Conservation (phyloP, 2,113 vertebrate genomes). For the Struthidea cinerea region DNA sequence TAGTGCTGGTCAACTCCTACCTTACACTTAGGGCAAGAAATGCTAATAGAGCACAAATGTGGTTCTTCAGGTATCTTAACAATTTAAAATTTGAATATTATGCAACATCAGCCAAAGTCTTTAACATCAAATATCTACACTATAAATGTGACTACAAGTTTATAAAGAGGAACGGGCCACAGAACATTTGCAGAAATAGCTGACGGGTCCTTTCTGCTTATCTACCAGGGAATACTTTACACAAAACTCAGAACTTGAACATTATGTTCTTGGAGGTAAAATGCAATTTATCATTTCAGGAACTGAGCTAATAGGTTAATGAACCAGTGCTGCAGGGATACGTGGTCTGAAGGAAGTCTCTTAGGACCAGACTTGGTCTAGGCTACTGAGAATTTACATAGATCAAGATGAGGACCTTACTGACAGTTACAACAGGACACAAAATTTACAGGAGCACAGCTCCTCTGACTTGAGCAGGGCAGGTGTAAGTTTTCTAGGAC, state of each 20-base stretch:
- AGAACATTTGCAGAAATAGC: background rate
- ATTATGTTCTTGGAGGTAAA: background rate
- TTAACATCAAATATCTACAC: background rate
- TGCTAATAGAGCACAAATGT: background rate
- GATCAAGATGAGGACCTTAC: background rate
- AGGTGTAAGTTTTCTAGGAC: background rate
- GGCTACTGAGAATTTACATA: background rate
- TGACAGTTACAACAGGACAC: background rate
- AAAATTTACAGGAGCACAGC: background rate
- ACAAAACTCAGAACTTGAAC: background rate
- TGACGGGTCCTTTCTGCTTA: background rate
- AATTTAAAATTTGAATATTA: background rate
- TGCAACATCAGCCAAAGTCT: background rate
- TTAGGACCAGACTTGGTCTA: background rate
- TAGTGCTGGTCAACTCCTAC: background rate
- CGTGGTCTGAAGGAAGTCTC: background rate
- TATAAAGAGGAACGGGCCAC: background rate
- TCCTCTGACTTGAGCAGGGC: background rate
- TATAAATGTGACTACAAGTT: background rate
- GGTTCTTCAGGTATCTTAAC: background rate
- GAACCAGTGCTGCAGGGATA: background rate
- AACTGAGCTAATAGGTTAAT: background rate
- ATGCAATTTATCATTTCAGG: background rate
- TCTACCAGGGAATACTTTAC: background rate
- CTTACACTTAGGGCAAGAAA: background rate